phyloP scores from a whole-genome alignment of 2,797 vertebrate genomes.

The Stomatorhinus walkeri region DNA sequence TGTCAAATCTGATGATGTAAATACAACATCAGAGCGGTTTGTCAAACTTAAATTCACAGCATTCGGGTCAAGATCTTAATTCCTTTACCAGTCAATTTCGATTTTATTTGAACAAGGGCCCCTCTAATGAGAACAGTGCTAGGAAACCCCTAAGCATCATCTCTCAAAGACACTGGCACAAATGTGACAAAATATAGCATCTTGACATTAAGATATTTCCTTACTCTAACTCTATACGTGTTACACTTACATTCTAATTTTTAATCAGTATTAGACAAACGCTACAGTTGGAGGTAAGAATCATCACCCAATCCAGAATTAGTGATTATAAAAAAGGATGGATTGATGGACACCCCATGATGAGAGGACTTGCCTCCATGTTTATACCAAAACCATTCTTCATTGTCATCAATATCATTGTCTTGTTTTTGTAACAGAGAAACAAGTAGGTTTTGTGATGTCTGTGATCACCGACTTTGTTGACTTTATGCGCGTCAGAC shows the following conservation, averaged over 20 bases:
- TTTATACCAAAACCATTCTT: neutral
- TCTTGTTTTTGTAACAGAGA: neutral
- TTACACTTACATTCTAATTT: neutral
- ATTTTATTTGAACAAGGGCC: neutral
- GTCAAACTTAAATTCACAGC: neutral
- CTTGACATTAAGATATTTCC: neutral
- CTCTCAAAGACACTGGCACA: neutral
- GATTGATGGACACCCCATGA: neutral
- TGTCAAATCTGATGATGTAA: neutral
- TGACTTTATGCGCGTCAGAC: neutral
- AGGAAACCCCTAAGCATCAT: neutral
- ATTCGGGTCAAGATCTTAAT: neutral
- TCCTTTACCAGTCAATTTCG: neutral
- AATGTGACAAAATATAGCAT: neutral
- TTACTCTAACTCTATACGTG: neutral
- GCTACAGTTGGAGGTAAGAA: neutral
- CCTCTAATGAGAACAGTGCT: neutral
- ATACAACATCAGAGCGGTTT: neutral
- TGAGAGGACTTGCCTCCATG: neutral
- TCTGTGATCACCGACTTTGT: neutral
- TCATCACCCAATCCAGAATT: neutral
- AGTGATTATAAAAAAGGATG: neutral
- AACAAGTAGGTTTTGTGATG: neutral
- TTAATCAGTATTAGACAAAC: neutral
- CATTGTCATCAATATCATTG: neutral